Evolutionary conservation across 2,113 vertebrate species (phyloP).

Genomic region (Mola mola): DNA sequence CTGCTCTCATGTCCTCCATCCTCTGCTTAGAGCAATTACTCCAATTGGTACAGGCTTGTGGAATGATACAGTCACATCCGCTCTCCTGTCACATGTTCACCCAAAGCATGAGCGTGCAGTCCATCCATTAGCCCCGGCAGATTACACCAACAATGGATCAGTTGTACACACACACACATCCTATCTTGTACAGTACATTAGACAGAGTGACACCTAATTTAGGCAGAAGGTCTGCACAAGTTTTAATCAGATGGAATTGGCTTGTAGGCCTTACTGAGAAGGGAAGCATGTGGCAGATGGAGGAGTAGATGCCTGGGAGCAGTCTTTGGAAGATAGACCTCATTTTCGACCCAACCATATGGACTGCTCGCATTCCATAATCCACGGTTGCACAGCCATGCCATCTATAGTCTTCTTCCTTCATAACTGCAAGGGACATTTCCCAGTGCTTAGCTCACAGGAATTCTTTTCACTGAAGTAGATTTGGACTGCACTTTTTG

Average conservation of each 20-base stretch:
- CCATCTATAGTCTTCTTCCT: slow-evolving; percentile 45
- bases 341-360: slow-evolving; percentile 73
- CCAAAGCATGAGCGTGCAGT: slow-evolving; percentile 15
- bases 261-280: slow-evolving; percentile 39
- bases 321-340: slow-evolving; percentile 72
- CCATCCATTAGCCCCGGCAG: neutral
- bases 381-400: slow-evolving; percentile 43
- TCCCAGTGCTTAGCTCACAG: slow-evolving; percentile 17
- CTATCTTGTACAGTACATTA: neutral
- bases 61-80: slow-evolving; percentile 30
- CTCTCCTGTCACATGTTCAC: slow-evolving; percentile 21
- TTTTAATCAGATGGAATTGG: slow-evolving; percentile 46
- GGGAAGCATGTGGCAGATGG: slow-evolving; percentile 75
- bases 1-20: slow-evolving; percentile 44
- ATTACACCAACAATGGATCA: slow-evolving; percentile 9
- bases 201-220: slow-evolving; percentile 18
- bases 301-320: slow-evolving; percentile 73
- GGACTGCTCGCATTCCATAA: slow-evolving; percentile 63
- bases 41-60: slow-evolving; percentile 49
- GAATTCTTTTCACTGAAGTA: slow-evolving; percentile 2
- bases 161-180: neutral
- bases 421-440: slow-evolving; percentile 20
- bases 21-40: slow-evolving; percentile 36
- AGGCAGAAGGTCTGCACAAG: slow-evolving; percentile 14
- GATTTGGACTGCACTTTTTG: neutral